Evolutionary conservation across 2,888 invertebrate genomes (phyloP), one percentile per base, ranked within the genome.

Genomic region (Chelonus formosanus): DNA sequence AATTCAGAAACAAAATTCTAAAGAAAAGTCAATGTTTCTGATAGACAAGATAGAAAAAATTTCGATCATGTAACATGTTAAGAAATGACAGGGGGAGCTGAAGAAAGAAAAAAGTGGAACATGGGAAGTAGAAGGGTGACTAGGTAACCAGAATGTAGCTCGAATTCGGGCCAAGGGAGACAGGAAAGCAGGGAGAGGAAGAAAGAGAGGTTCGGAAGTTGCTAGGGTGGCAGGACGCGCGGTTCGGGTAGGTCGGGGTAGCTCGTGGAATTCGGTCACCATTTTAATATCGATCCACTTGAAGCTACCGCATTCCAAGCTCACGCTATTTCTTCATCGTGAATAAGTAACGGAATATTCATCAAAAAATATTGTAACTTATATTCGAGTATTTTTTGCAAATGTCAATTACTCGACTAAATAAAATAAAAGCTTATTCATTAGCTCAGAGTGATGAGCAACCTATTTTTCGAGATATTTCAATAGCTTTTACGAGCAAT

Each of bases 191-290:
- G 64, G 67, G 48, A n/a, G 44, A 43, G 48, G 48, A 58, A 48
- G 50, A 52, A 59, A 62, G 57, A 58, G 67, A 53, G 67, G 57
- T 63, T 53, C 52, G 69, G 70, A 70, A 55, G 65, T 65, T 70
- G 61, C 56, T 56, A 66, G 66, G 62, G 58, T 55, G 48, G 48
- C 50, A 60, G 45, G 31, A 54, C 35, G 32, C 35, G 47, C 5
- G 35, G 78, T 82, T 83, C 76, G 76, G 82, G 82, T 76, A 83
- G 83, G 83, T 84, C 80, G 79, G 74, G 76, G 75, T 52, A 67
- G 70, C 68, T 69, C 68, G 73, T 77, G 81, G 79, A 84, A 84
- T 83, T 84, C 83, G 83, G 83, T 83, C 83, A 84, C 83, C 82
- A 81, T 83, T 84, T 83, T 83, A 80, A 79, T 82, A 83, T 84